Base-by-base conservation (phyloP, 2,888 invertebrate genomes). In the Parthenolecanium corni region DNA sequence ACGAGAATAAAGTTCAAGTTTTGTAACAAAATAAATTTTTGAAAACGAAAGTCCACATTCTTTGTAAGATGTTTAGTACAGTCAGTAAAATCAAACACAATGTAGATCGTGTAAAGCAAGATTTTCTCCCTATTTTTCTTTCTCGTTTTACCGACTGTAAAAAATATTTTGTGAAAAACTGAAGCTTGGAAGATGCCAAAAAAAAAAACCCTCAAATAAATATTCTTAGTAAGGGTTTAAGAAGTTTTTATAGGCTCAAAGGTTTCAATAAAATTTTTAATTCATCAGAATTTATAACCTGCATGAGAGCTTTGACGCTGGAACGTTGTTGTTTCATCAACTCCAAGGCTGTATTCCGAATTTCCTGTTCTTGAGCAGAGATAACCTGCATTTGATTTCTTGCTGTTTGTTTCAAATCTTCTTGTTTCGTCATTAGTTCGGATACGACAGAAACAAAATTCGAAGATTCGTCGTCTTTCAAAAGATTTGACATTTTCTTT, bases 261-360 rank as follows among this genome's bases (percentile, higher is more conserved):
- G 5, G 12, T 44, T 44, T 44, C 4, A 44, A 18, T 16, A 16
- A 3, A 12, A 16, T 6, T 6, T 44, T 44, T 3, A 44, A 16
- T 16, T 18, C 23, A 31, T 31, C 31, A 31, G 9, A 31, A n/a
- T n/a, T n/a, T 31, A 31, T 9, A 31, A 63, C 63, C 53, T 63
- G 53, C 16, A 63, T 18, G 14, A 63, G 53, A 46, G 46, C 31
- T 24, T 54, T 53, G n/a, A 63, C 53, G 36, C 53, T 63, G 9
- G 46, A 20, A 11, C 36, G 53, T 24, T 63, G 63, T 54, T 63
- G 44, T 3, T 20, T 46, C 14, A 63, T 53, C 0, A 63, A 38
- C 44, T 53, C 44, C 14, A 54, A 12, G 1, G 53, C 53, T 1
- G 63, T 25, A 31, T 54, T 23, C 6, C 46, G 44, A 46, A 63